phyloP scores from a whole-genome alignment of 2,797 vertebrate species.

The Pangasius sanitwongsei region DNA sequence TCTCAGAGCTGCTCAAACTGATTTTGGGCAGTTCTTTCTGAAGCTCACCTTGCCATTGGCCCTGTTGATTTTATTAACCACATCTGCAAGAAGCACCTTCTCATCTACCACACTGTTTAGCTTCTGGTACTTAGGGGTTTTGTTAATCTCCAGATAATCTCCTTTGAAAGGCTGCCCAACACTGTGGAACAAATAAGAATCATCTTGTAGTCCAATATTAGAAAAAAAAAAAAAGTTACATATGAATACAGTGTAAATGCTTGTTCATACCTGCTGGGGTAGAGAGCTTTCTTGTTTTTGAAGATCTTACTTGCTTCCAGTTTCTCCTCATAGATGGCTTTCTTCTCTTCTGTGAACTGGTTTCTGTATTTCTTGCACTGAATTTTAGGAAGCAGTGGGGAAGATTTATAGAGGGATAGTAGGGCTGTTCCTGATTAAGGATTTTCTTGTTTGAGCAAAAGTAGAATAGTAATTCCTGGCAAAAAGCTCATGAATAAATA shows the following conservation, averaged over 20 bases:
- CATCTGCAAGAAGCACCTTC: constrained; percentile 93
- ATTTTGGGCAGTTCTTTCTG: neutral
- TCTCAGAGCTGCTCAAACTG: neutral
- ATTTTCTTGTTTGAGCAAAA: neutral
- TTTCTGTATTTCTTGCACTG: constrained; percentile 97
- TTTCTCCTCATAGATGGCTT: constrained; percentile 93
- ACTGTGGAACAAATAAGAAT: constrained; percentile 66
- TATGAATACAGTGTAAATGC: neutral
- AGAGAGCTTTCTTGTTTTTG: constrained; percentile 96
- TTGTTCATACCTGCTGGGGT: constrained; percentile 87
- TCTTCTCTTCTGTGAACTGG: constrained; percentile 92
- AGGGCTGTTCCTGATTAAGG: neutral
- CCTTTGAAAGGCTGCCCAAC: constrained; percentile 95
- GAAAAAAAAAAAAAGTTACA: neutral
- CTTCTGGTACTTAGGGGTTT: constrained; percentile 97
- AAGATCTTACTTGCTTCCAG: constrained; percentile 97
- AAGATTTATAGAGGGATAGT: neutral
- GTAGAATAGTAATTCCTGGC: neutral
- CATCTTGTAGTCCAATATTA: neutral
- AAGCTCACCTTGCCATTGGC: constrained; percentile 92
- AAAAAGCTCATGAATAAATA: neutral
- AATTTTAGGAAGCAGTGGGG: constrained; percentile 3
- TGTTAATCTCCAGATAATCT: constrained; percentile 93
- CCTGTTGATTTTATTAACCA: constrained; percentile 97
- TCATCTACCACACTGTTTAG: constrained; percentile 89